phyloP scores from a whole-genome alignment of 2,888 invertebrate species.

The Torymus auratus region DNA sequence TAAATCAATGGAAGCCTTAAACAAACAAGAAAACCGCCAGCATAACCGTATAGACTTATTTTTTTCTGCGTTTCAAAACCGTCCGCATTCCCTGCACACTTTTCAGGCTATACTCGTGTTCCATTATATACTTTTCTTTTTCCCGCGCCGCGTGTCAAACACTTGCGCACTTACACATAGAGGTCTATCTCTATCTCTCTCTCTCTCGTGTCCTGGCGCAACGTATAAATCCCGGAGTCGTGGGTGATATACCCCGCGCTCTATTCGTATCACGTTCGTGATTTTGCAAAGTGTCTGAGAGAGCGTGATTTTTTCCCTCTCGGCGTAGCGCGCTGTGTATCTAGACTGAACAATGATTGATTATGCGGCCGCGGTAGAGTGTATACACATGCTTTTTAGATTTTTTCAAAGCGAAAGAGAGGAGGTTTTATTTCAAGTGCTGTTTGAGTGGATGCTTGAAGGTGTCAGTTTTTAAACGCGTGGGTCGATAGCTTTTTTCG shows the following conservation, averaged over 20 bases:
- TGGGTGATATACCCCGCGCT: background rate
- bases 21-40: background rate
- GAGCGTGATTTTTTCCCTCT: background rate
- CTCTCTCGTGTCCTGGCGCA: conserved; percentile 3
- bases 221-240: conserved; percentile 31
- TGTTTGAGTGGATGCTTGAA: too few species aligned
- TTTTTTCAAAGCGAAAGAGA: too few species aligned
- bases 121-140: conserved; percentile 18
- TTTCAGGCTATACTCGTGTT: conserved; percentile 6
- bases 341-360: conserved; percentile 42
- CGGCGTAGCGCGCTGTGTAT: background rate
- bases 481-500: too few species aligned
- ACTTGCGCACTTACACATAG: too few species aligned
- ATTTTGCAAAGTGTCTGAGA: conserved; percentile 28
- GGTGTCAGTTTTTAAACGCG: too few species aligned
- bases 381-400: too few species aligned
- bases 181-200: background rate
- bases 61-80: conserved; percentile 36
- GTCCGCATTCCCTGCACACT: conserved; percentile 9
- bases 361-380: background rate
- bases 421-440: too few species aligned
- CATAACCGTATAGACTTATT: background rate
- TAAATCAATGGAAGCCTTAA: conserved; percentile 33
- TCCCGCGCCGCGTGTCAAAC: background rate
- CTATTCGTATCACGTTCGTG: conserved; percentile 31